Evolutionary conservation across 2,888 invertebrate species (phyloP).

Genomic region (Drosophila birchii): DNA sequence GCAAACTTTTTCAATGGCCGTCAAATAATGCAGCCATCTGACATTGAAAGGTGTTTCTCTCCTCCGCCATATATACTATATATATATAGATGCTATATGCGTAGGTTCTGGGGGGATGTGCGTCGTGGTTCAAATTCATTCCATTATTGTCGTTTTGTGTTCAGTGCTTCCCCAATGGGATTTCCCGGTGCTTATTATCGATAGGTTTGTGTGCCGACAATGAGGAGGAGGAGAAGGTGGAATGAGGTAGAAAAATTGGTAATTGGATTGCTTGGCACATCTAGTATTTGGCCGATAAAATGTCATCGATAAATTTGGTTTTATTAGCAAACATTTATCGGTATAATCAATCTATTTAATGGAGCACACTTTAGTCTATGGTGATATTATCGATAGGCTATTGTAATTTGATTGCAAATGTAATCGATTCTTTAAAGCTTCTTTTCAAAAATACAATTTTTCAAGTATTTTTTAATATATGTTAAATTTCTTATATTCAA

Average conservation of each 20-base stretch:
- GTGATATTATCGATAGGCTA: neutral
- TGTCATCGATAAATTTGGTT: slow-evolving; percentile 26
- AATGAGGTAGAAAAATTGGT: slow-evolving; percentile 5
- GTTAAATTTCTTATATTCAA: neutral
- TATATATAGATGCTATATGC: neutral
- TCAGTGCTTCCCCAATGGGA: slow-evolving; percentile 31
- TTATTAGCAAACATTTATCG: slow-evolving; percentile 8
- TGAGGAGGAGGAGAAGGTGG: neutral
- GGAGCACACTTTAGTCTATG: neutral
- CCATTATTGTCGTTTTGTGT: slow-evolving; percentile 37
- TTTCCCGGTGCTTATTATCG: slow-evolving; percentile 35
- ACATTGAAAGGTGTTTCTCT: slow-evolving; percentile 29
- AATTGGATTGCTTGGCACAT: slow-evolving; percentile 30
- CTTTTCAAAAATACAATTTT: no score
- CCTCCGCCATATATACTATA: neutral
- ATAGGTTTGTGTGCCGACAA: slow-evolving; percentile 18
- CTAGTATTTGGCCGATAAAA: slow-evolving; percentile 22
- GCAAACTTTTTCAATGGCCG: slow-evolving; percentile 47
- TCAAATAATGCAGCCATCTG: slow-evolving; percentile 46
- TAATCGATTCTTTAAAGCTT: neutral
- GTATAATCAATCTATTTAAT: slow-evolving; percentile 7
- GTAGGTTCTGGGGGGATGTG: neutral
- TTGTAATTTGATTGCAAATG: neutral
- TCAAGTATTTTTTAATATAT: neutral
- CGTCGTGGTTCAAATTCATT: slow-evolving; percentile 19